Evolutionary conservation across 2,888 invertebrate species (phyloP), one percentile per base, ranked within the genome.

Genomic region (Drosophila paucipuncta): DNA sequence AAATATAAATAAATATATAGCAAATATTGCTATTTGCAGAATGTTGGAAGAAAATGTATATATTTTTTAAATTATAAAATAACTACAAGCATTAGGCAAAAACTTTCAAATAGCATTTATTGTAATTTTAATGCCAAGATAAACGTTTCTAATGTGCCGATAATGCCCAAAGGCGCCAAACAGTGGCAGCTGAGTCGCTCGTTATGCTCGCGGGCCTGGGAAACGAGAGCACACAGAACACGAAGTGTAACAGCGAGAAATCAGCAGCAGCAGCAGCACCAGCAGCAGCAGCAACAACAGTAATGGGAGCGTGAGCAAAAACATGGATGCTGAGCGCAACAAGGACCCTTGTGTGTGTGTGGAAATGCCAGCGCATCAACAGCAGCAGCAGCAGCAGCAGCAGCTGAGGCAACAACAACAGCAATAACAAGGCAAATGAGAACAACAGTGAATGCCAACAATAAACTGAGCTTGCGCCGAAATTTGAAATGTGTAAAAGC

Each of bases 391-490:
- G 54, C 69, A 54, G 52, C 55, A 65, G 35, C 65, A 68, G 53
- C 49, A 49, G 59, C 70, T 80, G 66, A 52, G 65, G 49, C 71
- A 78, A 80, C 77, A 76, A 66, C 65, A 63, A 70, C 47, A 30
- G 35, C 25, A 75, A 66, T 62, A 55, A 60, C 62, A 73, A 57
- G 49, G 37, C 41, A 73, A 61, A 35, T 59, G 73, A 71, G 63
- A 73, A 73, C 66, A 73, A 73, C 73, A 73, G 59, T 71, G 57
- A 71, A 73, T 69, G 72, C 76, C 80, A 91, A 89, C 90, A 91
- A 91, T 79, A 87, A 72, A 90, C 89, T 90, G 89, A 87, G 91
- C 82, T 83, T 90, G 89, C 89, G 89, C 89, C 84, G 74, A 81
- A 90, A 79, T 76, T 80, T 70, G 78, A 76, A 80, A 77, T 68